A percentile compares a stretch with the other conserved stretches of the same genome.
These are phyloP conservation scores for Bergia sp. DNA, from an alignment of 92 coral and sea anemone species.

Conservation along the genomic window DNA sequence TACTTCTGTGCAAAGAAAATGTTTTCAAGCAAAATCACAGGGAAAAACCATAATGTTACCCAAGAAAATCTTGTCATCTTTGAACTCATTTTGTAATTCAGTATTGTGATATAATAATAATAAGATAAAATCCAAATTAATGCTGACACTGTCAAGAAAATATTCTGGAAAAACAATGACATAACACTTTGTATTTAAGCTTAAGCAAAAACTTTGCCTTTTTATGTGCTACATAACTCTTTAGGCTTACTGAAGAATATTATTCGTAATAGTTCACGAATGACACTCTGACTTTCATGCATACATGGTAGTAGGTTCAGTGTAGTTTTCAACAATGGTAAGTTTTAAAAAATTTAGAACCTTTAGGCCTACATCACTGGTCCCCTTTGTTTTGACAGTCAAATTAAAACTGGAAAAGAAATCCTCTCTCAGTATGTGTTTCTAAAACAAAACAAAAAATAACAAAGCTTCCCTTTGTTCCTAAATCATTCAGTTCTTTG, in stretches of 20 bases:
- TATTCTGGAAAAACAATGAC: background rate
- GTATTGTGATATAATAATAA: background rate
- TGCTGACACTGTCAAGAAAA: background rate
- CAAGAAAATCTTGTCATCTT: background rate
- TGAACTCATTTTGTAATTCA: background rate
- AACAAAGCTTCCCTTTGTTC: background rate
- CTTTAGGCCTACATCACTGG: background rate
- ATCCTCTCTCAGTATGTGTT: background rate
- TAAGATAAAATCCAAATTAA: background rate
- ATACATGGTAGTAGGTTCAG: background rate
- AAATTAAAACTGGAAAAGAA: background rate
- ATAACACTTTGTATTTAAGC: background rate
- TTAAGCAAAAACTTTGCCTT: background rate
- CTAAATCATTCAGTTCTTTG: background rate
- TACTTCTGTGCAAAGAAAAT: background rate
- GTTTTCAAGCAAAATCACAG: background rate
- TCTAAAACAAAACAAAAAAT: background rate
- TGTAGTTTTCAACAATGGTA: background rate
- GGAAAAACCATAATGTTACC: background rate
- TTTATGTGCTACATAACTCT: background rate
- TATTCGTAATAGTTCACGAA: background rate
- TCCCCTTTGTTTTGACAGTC: background rate
- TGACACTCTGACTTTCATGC: background rate
- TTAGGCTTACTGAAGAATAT: background rate
- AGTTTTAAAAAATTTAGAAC: background rate